Percentiles rank a stretch among this genome's conserved stretches.
Evolutionary conservation across 2,113 vertebrate species (phyloP).

Genomic region (Chlorodrepanis virens): DNA sequence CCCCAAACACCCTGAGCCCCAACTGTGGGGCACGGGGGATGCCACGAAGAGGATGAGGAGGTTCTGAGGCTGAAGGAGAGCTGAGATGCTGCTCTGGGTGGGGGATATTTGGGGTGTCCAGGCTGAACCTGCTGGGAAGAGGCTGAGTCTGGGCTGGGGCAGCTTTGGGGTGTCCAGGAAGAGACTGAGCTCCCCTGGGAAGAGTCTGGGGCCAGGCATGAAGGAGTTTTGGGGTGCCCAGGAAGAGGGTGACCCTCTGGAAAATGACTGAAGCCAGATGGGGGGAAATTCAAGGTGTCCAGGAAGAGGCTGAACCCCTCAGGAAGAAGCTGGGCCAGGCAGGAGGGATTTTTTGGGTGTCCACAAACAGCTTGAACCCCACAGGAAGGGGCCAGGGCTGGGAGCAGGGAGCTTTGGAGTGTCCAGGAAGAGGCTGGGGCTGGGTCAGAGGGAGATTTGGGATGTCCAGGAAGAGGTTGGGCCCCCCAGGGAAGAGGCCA

Average conservation of each 20-base stretch:
- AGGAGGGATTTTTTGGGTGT: neutral
- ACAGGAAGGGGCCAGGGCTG: neutral
- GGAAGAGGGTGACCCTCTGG: neutral
- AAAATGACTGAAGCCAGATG: neutral
- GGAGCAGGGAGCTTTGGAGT: neutral
- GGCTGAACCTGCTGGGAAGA: neutral
- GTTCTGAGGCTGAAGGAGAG: neutral
- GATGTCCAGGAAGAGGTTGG: neutral
- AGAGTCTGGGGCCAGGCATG: neutral
- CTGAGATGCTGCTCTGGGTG: accelerated
- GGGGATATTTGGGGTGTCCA: neutral
- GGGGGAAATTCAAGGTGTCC: neutral
- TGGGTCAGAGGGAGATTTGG: neutral
- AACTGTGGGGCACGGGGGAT: neutral
- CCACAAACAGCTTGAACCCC: neutral
- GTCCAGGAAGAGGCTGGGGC: neutral
- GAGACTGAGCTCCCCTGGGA: neutral
- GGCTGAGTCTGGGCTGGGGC: neutral
- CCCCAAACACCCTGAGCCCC: neutral
- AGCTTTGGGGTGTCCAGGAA: neutral
- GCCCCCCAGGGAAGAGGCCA: neutral
- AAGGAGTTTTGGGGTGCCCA: neutral
- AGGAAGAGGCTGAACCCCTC: neutral
- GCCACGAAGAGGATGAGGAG: neutral
- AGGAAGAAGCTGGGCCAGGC: neutral